phyloP scores from a whole-genome alignment of 2,888 invertebrate genomes.

The Drosophila picticornis region DNA sequence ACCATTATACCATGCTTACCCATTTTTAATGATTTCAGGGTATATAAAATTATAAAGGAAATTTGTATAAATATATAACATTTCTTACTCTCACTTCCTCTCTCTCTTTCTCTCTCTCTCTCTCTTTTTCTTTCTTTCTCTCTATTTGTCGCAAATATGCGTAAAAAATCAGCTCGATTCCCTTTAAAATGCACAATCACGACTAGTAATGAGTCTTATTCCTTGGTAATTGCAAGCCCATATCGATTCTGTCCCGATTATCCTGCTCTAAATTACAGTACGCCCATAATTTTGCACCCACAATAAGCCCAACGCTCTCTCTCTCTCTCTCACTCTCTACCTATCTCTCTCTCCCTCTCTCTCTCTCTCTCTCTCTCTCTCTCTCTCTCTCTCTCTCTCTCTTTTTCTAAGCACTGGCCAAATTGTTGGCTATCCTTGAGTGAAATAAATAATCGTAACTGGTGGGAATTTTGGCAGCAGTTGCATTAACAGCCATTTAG shows the following conservation, averaged over 20 bases:
- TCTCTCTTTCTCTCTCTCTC: neutral
- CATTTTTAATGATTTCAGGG: neutral
- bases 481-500: neutral
- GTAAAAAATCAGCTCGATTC: neutral
- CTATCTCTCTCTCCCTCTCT: neutral
- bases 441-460: neutral
- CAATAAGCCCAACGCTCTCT: neutral
- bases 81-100: neutral
- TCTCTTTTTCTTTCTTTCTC: neutral
- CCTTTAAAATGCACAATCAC: neutral
- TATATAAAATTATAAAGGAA: neutral
- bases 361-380: neutral
- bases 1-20: neutral
- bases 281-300: neutral
- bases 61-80: neutral
- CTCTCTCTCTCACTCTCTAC: neutral
- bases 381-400: neutral
- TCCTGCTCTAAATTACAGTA: neutral
- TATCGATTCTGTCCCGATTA: neutral
- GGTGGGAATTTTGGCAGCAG: slow-evolving; percentile 34
- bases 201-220: neutral
- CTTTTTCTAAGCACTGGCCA: neutral
- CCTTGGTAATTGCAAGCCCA: neutral
- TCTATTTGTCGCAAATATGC: neutral
- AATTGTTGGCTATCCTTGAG: neutral